Conservation (phyloP, 2,797 vertebrate genomes). For the Anguilla megastoma region DNA sequence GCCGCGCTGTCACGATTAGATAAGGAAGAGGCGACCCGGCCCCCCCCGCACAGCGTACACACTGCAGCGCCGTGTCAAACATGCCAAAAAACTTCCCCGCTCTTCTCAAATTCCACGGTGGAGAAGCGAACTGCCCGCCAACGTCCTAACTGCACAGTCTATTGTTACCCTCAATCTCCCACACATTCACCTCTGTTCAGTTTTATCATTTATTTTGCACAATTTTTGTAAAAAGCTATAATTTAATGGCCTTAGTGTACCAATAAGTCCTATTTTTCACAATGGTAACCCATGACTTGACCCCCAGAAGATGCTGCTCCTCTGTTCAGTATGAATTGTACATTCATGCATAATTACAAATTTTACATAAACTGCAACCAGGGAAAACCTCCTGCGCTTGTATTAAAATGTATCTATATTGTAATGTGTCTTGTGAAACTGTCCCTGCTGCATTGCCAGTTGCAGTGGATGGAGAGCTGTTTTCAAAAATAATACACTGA, state of each 20-base stretch:
- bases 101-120: constrained; percentile 1
- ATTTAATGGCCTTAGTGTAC: not conserved
- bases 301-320: not conserved
- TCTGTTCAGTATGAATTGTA: not conserved
- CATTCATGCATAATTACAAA: not conserved
- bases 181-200: not conserved
- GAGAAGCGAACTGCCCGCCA: not conserved
- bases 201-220: not conserved
- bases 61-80: constrained; percentile 32
- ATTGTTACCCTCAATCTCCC: not conserved
- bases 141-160: not conserved
- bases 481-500: not conserved
- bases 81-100: constrained; percentile 17
- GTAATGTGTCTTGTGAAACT: not conserved
- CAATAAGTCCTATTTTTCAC: not conserved
- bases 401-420: not conserved
- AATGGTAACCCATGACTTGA: not conserved
- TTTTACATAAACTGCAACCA: not conserved
- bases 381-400: not conserved
- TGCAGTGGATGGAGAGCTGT: not conserved
- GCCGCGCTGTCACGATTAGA: constrained; percentile 53
- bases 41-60: not conserved
- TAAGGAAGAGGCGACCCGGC: not conserved
- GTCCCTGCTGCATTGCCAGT: not conserved
- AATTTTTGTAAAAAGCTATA: not conserved